These are phyloP conservation scores for Nyctibius bracteatus DNA, from an alignment of 2,113 vertebrate species.

Conservation along the genomic window DNA sequence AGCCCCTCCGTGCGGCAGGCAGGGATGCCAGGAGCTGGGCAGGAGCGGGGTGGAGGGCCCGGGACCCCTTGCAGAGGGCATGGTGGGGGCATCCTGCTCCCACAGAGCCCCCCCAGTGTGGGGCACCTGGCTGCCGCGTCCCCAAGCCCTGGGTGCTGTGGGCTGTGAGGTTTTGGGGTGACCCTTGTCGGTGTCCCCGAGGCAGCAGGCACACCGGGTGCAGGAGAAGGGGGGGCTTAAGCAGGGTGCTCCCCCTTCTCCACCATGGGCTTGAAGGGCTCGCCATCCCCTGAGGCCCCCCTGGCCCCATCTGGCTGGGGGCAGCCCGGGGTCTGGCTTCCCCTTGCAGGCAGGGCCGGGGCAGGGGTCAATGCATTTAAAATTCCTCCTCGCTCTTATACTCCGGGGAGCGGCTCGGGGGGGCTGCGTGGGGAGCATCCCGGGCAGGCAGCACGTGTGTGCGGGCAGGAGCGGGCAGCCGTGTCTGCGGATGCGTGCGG, in stretches of 20 bases:
- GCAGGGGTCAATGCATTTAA: slow-evolving; percentile 57
- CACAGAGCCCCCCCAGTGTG: background rate
- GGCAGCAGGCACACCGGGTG: accelerated
- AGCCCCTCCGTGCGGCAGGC: background rate
- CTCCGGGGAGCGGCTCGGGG: accelerated
- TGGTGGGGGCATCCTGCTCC: background rate
- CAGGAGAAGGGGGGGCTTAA: background rate
- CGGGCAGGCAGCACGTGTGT: background rate
- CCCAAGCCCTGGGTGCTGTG: background rate
- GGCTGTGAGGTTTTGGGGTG: background rate
- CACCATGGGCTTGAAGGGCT: accelerated
- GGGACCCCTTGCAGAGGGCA: background rate
- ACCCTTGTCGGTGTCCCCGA: accelerated
- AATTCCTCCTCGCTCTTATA: slow-evolving; percentile 25
- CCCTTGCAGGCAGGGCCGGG: background rate
- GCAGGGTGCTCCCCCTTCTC: background rate
- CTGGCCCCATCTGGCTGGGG: background rate
- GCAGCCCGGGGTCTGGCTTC: slow-evolving; percentile 5
- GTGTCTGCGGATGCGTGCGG: too few relatives aligned
- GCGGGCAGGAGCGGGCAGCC: accelerated
- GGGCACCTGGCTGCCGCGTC: background rate
- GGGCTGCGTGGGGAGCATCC: background rate
- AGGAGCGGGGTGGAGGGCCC: background rate
- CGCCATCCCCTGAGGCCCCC: background rate
- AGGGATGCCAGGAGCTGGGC: background rate